Evolutionary conservation across 1,140 invertebrate genomes (phyloP), one percentile per base, ranked within the genome.

Genomic region (Apis florea): DNA sequence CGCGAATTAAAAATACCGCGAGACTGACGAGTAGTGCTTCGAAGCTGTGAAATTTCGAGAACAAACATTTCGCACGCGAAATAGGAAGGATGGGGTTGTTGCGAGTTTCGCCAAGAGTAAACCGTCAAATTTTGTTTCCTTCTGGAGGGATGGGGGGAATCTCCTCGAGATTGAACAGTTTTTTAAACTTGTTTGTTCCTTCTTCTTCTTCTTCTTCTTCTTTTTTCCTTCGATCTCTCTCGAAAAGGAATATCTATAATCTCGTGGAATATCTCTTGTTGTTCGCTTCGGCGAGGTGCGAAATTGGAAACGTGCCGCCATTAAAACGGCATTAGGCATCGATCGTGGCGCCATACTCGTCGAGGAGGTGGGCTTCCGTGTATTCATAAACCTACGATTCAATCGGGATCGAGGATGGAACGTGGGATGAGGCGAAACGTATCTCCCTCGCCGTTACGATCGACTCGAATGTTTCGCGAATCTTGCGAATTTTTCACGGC

Each of bases 1-100:
- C n/a, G n/a, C n/a, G n/a, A n/a, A n/a, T n/a, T n/a, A n/a, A n/a
- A n/a, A n/a, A n/a, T n/a, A n/a, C n/a, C n/a, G n/a, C n/a, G n/a
- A n/a, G n/a, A n/a, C n/a, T n/a, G n/a, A n/a, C n/a, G n/a, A n/a
- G n/a, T n/a, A n/a, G n/a, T n/a, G n/a, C n/a, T n/a, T 1, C 59
- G 58, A n/a, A 49, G 47, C 72, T 74, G 47, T 63, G 24, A 19
- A 74, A 64, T 74, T 63, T 74, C 59, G 49, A 63, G 72, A 63
- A 74, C 72, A 64, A 74, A 74, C 47, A 53, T 10, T 21, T 58
- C 40, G 47, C 56, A 58, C 53, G 19, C 59, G 51, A 61, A 51
- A 26, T 61, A 49, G 49, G 13, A 19, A 47, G 21, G 54, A 58
- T 12, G 15, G 54, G 10, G 31, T 59, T 24, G 59, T 49, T 26